Evolutionary conservation across 1,140 invertebrate genomes (phyloP), one percentile per base, ranked within the genome.

Genomic region (Pygmarrhopalites habei): DNA sequence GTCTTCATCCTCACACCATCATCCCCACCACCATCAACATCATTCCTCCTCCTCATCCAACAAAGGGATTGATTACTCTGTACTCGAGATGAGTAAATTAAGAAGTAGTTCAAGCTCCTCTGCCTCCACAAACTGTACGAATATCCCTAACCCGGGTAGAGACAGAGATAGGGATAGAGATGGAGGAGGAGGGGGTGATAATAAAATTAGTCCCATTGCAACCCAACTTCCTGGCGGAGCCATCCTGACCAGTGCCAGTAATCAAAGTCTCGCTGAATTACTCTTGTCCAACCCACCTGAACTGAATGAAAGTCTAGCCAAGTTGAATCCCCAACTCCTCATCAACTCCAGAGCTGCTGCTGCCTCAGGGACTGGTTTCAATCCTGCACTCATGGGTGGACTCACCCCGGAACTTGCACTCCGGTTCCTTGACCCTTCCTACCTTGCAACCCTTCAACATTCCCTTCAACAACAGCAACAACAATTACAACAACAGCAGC

Each of bases 401-500:
- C 49, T 70, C 2, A 63, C 51, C 25, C 64, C 68, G 17, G 68
- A 70, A 46, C 44, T 70, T 21, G 64, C 62, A 10, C 64, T 70
- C 35, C 53, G 67, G 43, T 58, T 69, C 19, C 39, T 65, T 2
- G 67, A 69, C 35, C 67, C 67, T 10, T 35, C 53, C 5, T 70
- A 70, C 32, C 35, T 70, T 7, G 51, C 68, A 39, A 59, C 17
- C 29, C 46, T 70, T 32, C 64, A 66, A 39, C 67, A 69, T 26
- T 57, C 59, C 17, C n/a, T 68, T 17, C 59, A 65, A 23, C 67
- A 68, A 29, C 63, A 65, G 15, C 65, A 62, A 29, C 58, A 58
- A 15, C 83, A n/a, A 71, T 59, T 52, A 56, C 78, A 19, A 69
- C 79, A 15, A 77, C 78, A 15, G 70, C 19, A 12, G 23, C 51